These are phyloP conservation scores for Apodemia mormo DNA, from an alignment of 2,888 invertebrate species.

Conservation along the genomic window DNA sequence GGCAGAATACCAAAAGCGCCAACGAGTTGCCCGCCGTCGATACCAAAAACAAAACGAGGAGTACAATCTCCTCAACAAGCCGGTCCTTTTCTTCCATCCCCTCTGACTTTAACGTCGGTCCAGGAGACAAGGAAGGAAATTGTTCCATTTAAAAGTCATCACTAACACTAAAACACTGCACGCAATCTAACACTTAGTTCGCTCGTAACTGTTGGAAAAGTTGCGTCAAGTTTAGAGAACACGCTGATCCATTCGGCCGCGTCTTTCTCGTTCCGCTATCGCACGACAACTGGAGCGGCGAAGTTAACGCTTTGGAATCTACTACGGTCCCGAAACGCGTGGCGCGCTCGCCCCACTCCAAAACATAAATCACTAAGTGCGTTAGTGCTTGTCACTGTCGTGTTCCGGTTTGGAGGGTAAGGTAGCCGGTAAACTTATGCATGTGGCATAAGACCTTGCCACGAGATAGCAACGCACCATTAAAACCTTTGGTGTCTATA, in stretches of 20 bases:
- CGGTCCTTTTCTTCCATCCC: conserved; percentile 75
- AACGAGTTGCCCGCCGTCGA: conserved; percentile 87
- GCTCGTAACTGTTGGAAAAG: conserved; percentile 65
- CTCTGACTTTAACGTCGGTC: conserved; percentile 74
- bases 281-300: conserved; percentile 64
- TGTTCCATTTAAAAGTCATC: conserved; percentile 74
- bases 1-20: conserved; percentile 87
- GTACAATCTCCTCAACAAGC: conserved; percentile 73
- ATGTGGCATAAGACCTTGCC: no score
- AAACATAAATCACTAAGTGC: conserved; percentile 1
- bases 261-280: conserved; percentile 76
- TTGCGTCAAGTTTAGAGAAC: conserved; percentile 79
- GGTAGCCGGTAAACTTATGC: no score
- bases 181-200: conserved; percentile 69
- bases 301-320: conserved; percentile 33
- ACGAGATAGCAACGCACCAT: no score
- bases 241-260: conserved; percentile 67
- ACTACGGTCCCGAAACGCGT: conserved; percentile 47
- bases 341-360: conserved; percentile 47
- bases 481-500: no score
- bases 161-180: conserved; percentile 67
- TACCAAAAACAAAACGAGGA: conserved; percentile 81
- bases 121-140: conserved; percentile 65
- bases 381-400: no score
- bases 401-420: no score